Percentiles rank a stretch among this genome's conserved stretches.
These are phyloP conservation scores for Monarcha castaneiventris DNA, from an alignment of 2,113 vertebrate species.

Conservation along the genomic window DNA sequence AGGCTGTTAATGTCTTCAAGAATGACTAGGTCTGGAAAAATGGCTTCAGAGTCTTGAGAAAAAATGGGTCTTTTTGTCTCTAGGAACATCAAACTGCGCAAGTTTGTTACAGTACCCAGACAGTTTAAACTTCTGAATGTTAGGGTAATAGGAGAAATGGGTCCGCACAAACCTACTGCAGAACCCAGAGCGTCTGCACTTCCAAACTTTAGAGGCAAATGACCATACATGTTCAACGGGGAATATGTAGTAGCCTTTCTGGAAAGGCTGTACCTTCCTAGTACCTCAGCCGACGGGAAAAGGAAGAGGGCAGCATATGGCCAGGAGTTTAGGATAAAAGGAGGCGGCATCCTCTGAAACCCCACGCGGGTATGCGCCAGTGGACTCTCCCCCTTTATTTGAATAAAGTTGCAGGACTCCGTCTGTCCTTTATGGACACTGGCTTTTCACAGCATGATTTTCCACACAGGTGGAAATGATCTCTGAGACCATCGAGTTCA, in stretches of 20 bases:
- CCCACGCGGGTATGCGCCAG: neutral
- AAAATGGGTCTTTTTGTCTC: neutral
- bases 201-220: neutral
- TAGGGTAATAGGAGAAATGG: neutral
- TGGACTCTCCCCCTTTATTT: neutral
- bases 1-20: neutral
- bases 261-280: neutral
- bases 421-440: neutral
- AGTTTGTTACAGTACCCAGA: neutral
- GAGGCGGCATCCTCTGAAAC: neutral
- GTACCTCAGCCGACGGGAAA: neutral
- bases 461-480: neutral
- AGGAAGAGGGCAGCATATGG: neutral
- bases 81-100: accelerated
- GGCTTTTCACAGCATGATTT: neutral
- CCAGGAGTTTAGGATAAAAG: neutral
- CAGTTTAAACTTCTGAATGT: neutral
- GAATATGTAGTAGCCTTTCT: neutral
- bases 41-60: too few species aligned
- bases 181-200: neutral
- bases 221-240: accelerated
- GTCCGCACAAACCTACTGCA: neutral
- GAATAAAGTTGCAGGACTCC: neutral
- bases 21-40: neutral
- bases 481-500: neutral